These are phyloP conservation scores for Nephrotoma flavescens DNA, from an alignment of 2,888 invertebrate species.

Conservation along the genomic window DNA sequence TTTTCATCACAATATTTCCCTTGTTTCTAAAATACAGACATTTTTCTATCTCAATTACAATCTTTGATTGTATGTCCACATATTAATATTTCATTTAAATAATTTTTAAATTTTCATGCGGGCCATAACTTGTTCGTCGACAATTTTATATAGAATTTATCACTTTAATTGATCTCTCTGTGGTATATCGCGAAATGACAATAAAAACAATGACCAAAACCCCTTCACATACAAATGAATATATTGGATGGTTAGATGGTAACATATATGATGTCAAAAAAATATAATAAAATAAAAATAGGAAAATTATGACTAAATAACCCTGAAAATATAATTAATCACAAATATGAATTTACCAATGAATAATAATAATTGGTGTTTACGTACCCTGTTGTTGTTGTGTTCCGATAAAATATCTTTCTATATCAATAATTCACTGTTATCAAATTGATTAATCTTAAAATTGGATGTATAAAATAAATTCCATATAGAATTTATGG, in stretches of 20 bases:
- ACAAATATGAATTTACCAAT: not conserved
- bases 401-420: not conserved
- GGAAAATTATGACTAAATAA: not conserved
- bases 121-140: no score
- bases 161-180: not conserved
- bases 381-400: not conserved
- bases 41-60: no score
- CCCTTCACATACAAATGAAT: not conserved
- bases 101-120: no score
- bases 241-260: not conserved
- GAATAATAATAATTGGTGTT: not conserved
- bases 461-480: not conserved
- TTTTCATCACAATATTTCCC: no score
- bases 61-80: no score
- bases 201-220: not conserved
- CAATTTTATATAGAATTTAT: not conserved
- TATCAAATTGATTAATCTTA: not conserved
- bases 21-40: no score
- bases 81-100: no score
- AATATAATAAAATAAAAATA: not conserved
- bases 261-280: not conserved
- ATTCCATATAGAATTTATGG: not conserved
- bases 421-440: not conserved
- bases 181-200: not conserved
- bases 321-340: not conserved